Conservation (phyloP, 2,888 invertebrate genomes). For the Muschampia staudingeri region DNA sequence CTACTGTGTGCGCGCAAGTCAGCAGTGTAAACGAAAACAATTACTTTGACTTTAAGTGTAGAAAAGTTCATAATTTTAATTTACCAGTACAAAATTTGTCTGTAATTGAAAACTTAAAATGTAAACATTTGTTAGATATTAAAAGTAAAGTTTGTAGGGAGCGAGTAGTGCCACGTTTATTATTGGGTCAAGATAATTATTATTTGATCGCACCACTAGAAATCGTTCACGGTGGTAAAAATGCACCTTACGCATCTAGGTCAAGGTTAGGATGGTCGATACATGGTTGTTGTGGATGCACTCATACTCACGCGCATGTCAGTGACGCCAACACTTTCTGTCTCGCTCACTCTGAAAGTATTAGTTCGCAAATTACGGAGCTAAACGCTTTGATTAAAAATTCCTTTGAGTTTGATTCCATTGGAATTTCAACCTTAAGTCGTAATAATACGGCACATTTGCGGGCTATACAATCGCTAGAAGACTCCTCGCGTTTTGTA, state of each 20-base stretch:
- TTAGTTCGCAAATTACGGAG: not conserved
- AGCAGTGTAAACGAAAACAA: not conserved
- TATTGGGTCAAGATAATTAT: constrained; percentile 14
- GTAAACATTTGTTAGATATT: constrained; percentile 10
- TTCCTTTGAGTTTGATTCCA: not conserved
- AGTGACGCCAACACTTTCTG: not conserved
- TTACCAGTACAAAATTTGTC: constrained; percentile 13
- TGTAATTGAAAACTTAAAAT: not conserved
- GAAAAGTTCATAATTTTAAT: not conserved
- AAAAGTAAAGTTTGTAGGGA: not conserved
- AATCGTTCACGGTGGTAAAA: not conserved
- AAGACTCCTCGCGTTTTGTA: not conserved
- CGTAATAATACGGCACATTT: constrained; percentile 12
- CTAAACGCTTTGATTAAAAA: not conserved
- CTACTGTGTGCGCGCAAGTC: not conserved
- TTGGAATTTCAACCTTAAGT: constrained; percentile 48
- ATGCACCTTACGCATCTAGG: not conserved
- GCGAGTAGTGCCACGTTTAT: not conserved
- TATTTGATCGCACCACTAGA: not conserved
- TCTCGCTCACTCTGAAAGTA: not conserved
- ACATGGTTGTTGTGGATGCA: constrained; percentile 11
- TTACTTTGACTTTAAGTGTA: constrained; percentile 3
- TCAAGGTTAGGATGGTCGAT: constrained; percentile 2
- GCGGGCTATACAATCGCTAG: not conserved
- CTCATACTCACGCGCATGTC: not conserved